phyloP scores from a whole-genome alignment of 2,113 vertebrate species.

The Erythrocercus mccallii region DNA sequence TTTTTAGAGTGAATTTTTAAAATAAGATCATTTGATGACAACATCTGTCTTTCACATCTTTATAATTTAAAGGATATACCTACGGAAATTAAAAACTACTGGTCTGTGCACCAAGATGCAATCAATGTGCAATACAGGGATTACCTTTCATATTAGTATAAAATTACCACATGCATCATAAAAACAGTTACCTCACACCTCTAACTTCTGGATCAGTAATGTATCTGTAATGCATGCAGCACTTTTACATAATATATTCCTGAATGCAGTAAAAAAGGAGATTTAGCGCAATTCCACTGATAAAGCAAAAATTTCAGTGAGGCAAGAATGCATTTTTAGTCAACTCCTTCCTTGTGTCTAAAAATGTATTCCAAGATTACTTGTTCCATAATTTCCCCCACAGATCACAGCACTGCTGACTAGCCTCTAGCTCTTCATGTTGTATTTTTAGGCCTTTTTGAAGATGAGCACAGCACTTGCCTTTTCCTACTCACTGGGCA shows the following conservation, averaged over 20 bases:
- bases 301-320: background rate
- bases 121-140: background rate
- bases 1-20: background rate
- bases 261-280: background rate
- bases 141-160: background rate
- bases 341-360: background rate
- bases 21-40: background rate
- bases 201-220: background rate
- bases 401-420: background rate
- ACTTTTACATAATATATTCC: background rate
- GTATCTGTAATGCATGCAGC: background rate
- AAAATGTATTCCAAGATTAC: background rate
- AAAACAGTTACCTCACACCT: background rate
- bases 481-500: background rate
- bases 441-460: background rate
- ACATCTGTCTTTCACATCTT: background rate
- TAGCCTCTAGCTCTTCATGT: background rate
- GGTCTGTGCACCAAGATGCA: background rate
- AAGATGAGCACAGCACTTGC: background rate
- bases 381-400: background rate
- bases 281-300: background rate
- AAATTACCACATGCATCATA: background rate
- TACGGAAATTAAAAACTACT: background rate
- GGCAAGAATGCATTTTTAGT: background rate
- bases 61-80: background rate